phyloP scores from a whole-genome alignment of 2,888 invertebrate species.

The Eupithecia abbreviata region DNA sequence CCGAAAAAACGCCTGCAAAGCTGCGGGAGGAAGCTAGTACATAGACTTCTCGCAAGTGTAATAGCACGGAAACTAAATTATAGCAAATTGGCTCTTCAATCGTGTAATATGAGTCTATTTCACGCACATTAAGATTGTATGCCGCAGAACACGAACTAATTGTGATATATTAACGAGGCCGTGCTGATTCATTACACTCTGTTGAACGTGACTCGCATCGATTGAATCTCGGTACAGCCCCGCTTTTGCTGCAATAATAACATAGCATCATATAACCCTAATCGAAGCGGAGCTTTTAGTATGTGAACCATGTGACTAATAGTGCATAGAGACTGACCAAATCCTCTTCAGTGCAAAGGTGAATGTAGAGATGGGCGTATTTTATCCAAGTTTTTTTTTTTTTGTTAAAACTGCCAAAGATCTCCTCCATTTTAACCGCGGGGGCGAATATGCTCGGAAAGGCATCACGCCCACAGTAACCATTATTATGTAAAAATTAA shows the following conservation, averaged over 20 bases:
- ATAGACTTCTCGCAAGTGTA: not conserved
- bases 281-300: not conserved
- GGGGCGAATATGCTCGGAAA: too few relatives aligned
- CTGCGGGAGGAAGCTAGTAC: not conserved
- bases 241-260: not conserved
- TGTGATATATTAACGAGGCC: conserved; percentile 48
- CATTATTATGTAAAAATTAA: too few relatives aligned
- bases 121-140: conserved; percentile 39
- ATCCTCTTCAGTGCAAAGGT: too few relatives aligned
- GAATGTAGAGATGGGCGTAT: too few relatives aligned
- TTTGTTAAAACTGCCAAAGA: too few relatives aligned
- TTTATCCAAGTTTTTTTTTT: too few relatives aligned
- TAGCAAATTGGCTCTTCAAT: conserved; percentile 23
- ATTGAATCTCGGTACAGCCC: conserved; percentile 17
- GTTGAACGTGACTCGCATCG: conserved; percentile 47
- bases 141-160: conserved; percentile 42
- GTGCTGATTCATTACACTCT: conserved; percentile 43
- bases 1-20: not conserved
- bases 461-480: too few relatives aligned
- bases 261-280: not conserved
- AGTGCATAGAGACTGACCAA: too few relatives aligned
- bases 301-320: not conserved
- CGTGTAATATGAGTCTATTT: conserved; percentile 32
- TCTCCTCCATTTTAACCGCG: too few relatives aligned
- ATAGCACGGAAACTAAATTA: not conserved